Base-by-base conservation (phyloP, 2,113 vertebrate species). In the Pomatorhinus ruficollis region DNA sequence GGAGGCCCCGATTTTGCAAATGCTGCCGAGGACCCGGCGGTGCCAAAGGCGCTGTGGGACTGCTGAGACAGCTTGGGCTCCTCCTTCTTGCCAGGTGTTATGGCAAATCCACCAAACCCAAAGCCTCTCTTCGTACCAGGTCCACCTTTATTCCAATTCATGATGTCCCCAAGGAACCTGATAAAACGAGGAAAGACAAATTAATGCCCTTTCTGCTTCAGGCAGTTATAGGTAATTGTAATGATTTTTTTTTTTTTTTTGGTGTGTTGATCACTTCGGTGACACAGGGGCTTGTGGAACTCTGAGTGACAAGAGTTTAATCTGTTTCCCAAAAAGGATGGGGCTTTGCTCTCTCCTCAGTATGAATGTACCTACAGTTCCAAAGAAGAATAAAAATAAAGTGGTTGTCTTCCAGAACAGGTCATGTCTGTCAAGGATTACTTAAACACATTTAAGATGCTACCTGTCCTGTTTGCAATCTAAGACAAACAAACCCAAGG, bases 121-220 rank as follows among this genome's bases (percentile, higher is more conserved):
- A 99, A 99, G 42, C 99, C 99, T 91, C 99, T 98, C 97, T 99
- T 99, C 5, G 98, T 98, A 50, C 99, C 98, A 12, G 99, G 98
- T 45, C 99, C 99, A 53, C 99, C 99, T 98, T 99, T 99, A 96
- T 98, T 99, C 99, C 99, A 99, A 96, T 99, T 99, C 99, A 99
- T 99, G 91, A 74, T 96, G 97, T 12, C 91, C 81, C 40, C 20
- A 35, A 23, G 16, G 15, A 12, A 81, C 25, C 98, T 98, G 83
- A 81, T 35, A 68, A 83, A 78, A 68, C 27, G 39, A 96, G 83
- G 49, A 75, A 17, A 45, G 23, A 77, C 0, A 33, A 65, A 77
- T 60, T 23, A 78, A 84, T 25, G 45, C 28, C n/a, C 19, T 35
- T 54, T 37, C 35, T 59, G 49, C 64, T 94, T 68, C 5, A 71